phyloP scores from a whole-genome alignment of 1,140 invertebrate species.

The Plodia interpunctella region DNA sequence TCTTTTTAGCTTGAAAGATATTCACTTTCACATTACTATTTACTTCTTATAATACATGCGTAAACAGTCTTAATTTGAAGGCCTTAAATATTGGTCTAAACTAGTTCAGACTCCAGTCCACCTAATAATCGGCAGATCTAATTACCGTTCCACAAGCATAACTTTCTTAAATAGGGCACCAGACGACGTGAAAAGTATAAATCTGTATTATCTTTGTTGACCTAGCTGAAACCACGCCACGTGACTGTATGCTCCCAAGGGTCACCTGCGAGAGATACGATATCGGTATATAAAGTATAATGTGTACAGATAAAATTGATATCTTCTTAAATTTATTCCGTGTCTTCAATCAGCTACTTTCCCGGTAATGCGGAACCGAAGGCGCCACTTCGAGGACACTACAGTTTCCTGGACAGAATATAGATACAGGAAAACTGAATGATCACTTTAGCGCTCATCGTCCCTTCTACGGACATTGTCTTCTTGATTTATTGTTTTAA shows the following conservation, averaged over 20 bases:
- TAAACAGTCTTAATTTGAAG: too few relatives aligned
- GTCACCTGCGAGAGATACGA: neutral
- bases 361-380: slow-evolving; percentile 12
- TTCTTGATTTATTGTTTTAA: neutral
- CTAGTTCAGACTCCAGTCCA: too few relatives aligned
- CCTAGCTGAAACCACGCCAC: slow-evolving; percentile 6
- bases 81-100: too few relatives aligned
- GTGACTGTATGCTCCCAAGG: neutral
- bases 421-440: slow-evolving; percentile 15
- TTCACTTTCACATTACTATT: too few relatives aligned
- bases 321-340: neutral
- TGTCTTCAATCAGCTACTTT: slow-evolving; percentile 1
- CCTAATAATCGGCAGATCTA: too few relatives aligned
- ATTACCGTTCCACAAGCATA: too few relatives aligned
- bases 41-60: too few relatives aligned
- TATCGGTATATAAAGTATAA: neutral
- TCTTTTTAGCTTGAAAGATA: too few relatives aligned
- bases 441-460: neutral
- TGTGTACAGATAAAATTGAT: neutral
- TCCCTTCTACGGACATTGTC: slow-evolving; percentile 11
- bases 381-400: slow-evolving; percentile 9
- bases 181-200: slow-evolving; percentile 6
- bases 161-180: neutral
- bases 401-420: slow-evolving; percentile 12
- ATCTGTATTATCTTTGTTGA: slow-evolving; percentile 10